Percentiles rank a stretch among this genome's conserved stretches.
phyloP scores from a whole-genome alignment of 2,888 invertebrate genomes.

The Camponotus fellah region DNA sequence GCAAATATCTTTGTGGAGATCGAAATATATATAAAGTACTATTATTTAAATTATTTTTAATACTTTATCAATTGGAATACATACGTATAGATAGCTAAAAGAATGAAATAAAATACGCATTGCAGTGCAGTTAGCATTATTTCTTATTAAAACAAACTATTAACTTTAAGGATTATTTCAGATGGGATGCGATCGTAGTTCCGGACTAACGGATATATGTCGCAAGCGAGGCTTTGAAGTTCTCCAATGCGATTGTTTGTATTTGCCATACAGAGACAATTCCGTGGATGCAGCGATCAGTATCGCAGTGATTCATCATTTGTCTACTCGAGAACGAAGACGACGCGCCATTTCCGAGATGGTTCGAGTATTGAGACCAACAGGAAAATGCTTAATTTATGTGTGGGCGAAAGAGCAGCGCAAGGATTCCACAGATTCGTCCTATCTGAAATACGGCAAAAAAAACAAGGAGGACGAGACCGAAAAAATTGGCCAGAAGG shows the following conservation, averaged over 20 bases:
- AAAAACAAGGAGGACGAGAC: conserved; percentile 87
- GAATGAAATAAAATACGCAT: neutral
- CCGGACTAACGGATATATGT: conserved; percentile 90
- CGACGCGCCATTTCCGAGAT: conserved; percentile 92
- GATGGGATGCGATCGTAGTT: conserved; percentile 94
- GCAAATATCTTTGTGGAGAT: conserved; percentile 92
- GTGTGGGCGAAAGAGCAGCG: conserved; percentile 98
- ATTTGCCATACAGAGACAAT: conserved; percentile 90
- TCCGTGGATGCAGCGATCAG: conserved; percentile 94
- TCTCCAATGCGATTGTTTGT: conserved; percentile 92
- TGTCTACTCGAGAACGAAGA: conserved; percentile 93
- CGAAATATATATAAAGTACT: conserved; percentile 78
- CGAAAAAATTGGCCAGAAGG: conserved; percentile 70
- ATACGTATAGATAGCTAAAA: neutral
- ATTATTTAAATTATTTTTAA: neutral
- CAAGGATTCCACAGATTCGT: conserved; percentile 89
- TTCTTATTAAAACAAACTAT: conserved; percentile 24
- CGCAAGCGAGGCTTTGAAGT: conserved; percentile 89
- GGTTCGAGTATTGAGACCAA: conserved; percentile 90
- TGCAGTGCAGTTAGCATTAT: conserved; percentile 14
- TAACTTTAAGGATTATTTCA: conserved; percentile 78
- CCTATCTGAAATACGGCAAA: conserved; percentile 88
- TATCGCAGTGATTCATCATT: conserved; percentile 98
- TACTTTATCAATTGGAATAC: neutral
- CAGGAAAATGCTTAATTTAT: conserved; percentile 94